phyloP scores from a whole-genome alignment of 2,113 vertebrate species.

The Platanista minor region DNA sequence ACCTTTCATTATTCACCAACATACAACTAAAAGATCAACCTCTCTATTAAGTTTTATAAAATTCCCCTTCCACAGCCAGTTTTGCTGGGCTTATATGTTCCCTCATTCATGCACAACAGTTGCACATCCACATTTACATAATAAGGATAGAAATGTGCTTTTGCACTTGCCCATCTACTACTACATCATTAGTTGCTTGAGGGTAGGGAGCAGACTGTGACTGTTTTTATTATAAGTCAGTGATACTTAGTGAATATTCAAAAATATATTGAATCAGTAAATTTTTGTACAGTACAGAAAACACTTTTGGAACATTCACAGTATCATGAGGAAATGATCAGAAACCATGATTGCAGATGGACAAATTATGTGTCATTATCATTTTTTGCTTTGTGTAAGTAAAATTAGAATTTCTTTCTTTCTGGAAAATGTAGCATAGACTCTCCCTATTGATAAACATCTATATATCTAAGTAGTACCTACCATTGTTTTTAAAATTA shows the following conservation, averaged over 20 bases:
- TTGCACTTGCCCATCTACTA: neutral
- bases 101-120: neutral
- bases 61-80: accelerated
- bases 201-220: neutral
- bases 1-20: neutral
- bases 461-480: neutral
- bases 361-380: neutral
- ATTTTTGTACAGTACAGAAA: neutral
- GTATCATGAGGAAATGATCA: neutral
- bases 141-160: neutral
- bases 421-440: neutral
- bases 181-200: neutral
- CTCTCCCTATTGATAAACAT: neutral
- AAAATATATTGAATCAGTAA: neutral
- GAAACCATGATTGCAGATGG: neutral
- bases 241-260: neutral
- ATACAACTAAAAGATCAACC: neutral
- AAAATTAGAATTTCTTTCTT: neutral
- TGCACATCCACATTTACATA: neutral
- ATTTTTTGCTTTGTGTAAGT: neutral
- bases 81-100: neutral
- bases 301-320: neutral
- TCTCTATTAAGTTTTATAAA: neutral
- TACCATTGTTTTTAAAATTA: neutral
- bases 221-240: neutral